Percentiles rank a stretch among this genome's conserved stretches.
Evolutionary conservation across 1,140 invertebrate species (phyloP).

Genomic region (Saccostrea glomerata): DNA sequence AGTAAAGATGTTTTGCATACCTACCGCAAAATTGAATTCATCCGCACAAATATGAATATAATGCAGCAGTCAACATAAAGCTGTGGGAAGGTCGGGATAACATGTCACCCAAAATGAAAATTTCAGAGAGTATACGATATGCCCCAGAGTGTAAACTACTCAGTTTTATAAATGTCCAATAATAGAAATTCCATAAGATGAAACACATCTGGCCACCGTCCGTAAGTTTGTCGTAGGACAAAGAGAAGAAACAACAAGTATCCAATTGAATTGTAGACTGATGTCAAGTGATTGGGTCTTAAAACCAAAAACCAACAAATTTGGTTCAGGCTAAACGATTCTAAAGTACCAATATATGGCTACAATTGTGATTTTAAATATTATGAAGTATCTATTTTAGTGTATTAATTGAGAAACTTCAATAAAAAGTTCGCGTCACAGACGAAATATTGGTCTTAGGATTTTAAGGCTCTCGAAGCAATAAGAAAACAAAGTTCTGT

Average conservation of each 20-base stretch:
- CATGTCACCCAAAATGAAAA: not conserved
- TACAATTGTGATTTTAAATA: conserved; percentile 23
- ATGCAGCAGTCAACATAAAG: not conserved
- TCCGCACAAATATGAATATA: not conserved
- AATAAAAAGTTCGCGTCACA: not conserved
- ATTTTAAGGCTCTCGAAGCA: not conserved
- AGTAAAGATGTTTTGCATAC: not conserved
- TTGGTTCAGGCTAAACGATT: not conserved
- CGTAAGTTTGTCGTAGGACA: not conserved
- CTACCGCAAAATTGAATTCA: not conserved
- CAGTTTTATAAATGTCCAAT: not conserved
- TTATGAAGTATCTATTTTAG: conserved; percentile 33
- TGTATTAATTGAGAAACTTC: not conserved
- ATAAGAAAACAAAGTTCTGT: conserved; percentile 18
- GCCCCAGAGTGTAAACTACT: not conserved
- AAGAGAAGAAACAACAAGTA: conserved; percentile 12
- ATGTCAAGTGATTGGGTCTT: not conserved
- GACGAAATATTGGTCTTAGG: conserved; percentile 13
- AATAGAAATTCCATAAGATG: conserved; percentile 5
- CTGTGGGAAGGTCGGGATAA: not conserved
- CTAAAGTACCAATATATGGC: conserved; percentile 11
- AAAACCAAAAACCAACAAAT: conserved; percentile 18
- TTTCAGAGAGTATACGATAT: not conserved
- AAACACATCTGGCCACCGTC: not conserved
- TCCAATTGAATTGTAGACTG: not conserved